Base-by-base conservation (phyloP, 2,113 vertebrate genomes). In the Rhinoptilus africanus region DNA sequence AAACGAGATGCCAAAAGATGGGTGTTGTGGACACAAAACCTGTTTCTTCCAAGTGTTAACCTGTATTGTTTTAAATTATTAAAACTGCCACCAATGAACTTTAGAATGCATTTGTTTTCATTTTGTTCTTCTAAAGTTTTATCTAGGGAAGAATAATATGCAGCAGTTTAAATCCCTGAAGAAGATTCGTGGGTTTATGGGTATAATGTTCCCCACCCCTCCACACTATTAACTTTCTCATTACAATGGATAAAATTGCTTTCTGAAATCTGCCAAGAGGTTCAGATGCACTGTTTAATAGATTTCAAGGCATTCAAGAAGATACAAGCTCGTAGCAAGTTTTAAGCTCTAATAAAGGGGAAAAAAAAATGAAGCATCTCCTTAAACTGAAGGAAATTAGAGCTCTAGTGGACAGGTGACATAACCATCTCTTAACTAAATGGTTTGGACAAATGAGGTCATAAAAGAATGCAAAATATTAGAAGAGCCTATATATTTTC, bases 221-320 rank as follows among this genome's bases (percentile, higher is more conserved):
- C 75, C 9, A 32, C 34, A 21, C 9, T 79, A 83, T 74, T 97
- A 78, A 68, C 43, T 95, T 97, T 96, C 86, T 97, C 73, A 96
- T 96, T 96, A 68, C 80, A 95, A 88, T 95, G 88, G 48, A 71
- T 92, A 88, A 96, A 97, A 97, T 96, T 96, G 94, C 84, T 95
- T 95, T 96, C 62, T 83, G 75, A 96, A 96, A 90, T 95, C 77
- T 96, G 53, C 89, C 3, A 2, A 92, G 74, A 89, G 62, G 75
- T 95, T 95, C 90, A 96, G 88, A 76, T 91, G 79, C 41, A 15
- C 74, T 96, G 94, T 90, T 97, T 96, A 97, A 92, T 90, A 81
- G 85, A 78, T 94, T 97, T 97, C 47, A 67, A 41, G 14, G 67
- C 35, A 76, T 94, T 95, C 91, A 67, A 89, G 48, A 71, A 96